Evolutionary conservation across 2,888 invertebrate genomes (phyloP), one percentile per base, ranked within the genome.

Genomic region (Dolomedes plantarius): DNA sequence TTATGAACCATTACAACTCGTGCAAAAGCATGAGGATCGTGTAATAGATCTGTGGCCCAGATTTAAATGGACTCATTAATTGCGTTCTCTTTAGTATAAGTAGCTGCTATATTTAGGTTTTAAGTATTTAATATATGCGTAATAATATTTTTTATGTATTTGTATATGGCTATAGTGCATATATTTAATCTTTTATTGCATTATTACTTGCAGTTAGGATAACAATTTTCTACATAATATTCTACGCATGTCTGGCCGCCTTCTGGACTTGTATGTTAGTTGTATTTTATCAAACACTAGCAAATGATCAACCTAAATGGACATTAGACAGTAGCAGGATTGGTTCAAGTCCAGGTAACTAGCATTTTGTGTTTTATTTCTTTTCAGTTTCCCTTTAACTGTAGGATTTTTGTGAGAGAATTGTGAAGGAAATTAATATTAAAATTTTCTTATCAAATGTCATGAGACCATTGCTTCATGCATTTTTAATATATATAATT

Each of bases 191-290:
- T 36, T 36, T 16, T 28, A 29, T 62, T 91, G n/a, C n/a, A n/a
- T n/a, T n/a, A n/a, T n/a, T n/a, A n/a, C 93, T 94, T 89, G 80
- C 95, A 98, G 98, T 95, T 89, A 97, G 98, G 93, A 98, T 99
- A 92, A 94, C 96, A 90, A 92, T 98, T 89, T 99, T 99, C 94
- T 99, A 99, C 93, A 92, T 98, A 90, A 94, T 98, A 92, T 99
- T 98, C 94, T 99, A 98, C 93, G 94, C 95, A 89, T 94, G 94
- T 90, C 94, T 99, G 92, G 94, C 95, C 90, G 97, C 96, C 78
- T 99, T 98, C 94, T 99, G 98, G 93, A 95, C 96, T 89, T 96
- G 96, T 88, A 95, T 98, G 95, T 93, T 98, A 93, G 95, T 96
- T 89, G 95, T 98, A 90, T 99, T 99, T 93, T 96, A 96, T 92